Base-by-base conservation (phyloP, 2,888 invertebrate species). In the Andricus curvator region DNA sequence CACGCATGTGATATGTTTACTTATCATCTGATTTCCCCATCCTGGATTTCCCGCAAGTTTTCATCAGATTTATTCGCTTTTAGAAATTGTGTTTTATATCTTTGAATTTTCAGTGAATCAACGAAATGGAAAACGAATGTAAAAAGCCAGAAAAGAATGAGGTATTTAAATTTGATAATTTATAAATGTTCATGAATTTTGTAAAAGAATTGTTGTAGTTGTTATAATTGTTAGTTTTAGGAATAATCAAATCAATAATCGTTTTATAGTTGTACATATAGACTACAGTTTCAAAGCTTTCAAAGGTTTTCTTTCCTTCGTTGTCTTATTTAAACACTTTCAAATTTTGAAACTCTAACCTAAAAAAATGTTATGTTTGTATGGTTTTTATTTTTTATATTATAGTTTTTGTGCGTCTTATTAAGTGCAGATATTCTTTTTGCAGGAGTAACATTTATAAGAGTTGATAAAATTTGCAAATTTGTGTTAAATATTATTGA, bases 61-160 rank as follows among this genome's bases (percentile, higher is more conserved):
- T 22, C 25, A 25, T 17, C 22, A 6, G 25, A 15, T 68, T 44
- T 68, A 68, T 48, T 48, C 6, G 2, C 17, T 17, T 68, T 1
- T 48, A 1, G 29, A 48, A 25, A 25, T 25, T 25, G 22, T 29
- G 44, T 68, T 60, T 60, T 29, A 25, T 15, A 25, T 25, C 3
- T 68, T 17, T 17, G 17, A 68, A 17, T n/a, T 44, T 41, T 41
- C 1, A 66, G 11, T 60, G 0, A 66, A 70, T 9, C 4, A 29
- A 17, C 51, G n/a, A 70, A n/a, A 70, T 70, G 70, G 70, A 66
- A 29, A 37, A 70, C 5, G 67, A 67, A 20, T 20, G 29, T 48
- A 29, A 70, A 17, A 70, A 48, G 29, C 11, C 70, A 20, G 29
- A 70, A 51, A 70, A 70, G 29, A 70, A 51, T 20, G 70, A 70